Base-by-base conservation (phyloP, 2,797 vertebrate genomes). In the Acipenser ruthenus region DNA sequence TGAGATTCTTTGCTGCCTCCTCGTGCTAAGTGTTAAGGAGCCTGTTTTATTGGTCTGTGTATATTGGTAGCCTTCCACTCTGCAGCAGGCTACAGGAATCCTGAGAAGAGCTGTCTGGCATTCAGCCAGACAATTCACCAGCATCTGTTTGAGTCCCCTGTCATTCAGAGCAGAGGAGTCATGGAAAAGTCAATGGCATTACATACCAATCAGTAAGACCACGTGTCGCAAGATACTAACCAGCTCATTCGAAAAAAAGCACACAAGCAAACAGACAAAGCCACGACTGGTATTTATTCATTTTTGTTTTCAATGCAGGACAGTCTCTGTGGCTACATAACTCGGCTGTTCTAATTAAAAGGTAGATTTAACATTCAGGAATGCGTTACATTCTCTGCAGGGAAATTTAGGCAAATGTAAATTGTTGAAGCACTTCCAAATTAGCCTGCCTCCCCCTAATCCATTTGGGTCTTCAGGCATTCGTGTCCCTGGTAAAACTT, bases 21-120 rank as follows among this genome's bases (percentile, higher is more conserved):
- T 18, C 15, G 9, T 10, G 9, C n/a, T 56, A 59, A 15, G 56
- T 51, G 60, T 37, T 62, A 69, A 60, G 61, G 60, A 68, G 18
- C 37, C 47, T 56, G 55, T 64, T 50, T 37, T 12, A 49, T 50
- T 48, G 49, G 37, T n/a, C 11, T 49, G 7, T 67, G 67, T 23
- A 51, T 60, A 63, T 63, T 63, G 47, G 55, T 68, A 69, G 63
- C 51, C 65, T 66, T 9, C 62, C 50, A 65, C 49, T 61, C 37
- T 10, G 4, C 67, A 70, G 49, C 65, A 68, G 67, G 68, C 68
- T 68, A 61, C 63, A 67, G 68, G 69, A 70, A 73, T 73, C 66
- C 62, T 69, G 71, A 67, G 69, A 70, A 76, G 71, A 73, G 75
- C 58, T 67, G 48, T 53, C 7, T 64, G 69, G 68, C 68, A 67